Base-by-base conservation (phyloP, 2,888 invertebrate species). In the Orgyia antiqua region DNA sequence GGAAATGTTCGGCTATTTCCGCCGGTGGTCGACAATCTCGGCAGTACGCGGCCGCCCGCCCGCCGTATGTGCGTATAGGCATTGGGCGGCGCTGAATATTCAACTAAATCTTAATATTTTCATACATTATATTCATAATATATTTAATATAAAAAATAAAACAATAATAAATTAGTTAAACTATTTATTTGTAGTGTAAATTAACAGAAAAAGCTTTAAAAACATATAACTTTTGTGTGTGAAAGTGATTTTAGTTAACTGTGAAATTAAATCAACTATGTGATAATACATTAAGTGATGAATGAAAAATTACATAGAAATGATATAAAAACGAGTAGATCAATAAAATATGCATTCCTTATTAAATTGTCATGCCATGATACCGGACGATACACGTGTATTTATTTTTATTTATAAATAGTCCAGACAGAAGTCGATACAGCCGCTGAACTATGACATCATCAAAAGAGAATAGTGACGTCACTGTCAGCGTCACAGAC, bases 331-430 rank as follows among this genome's bases (percentile, higher is more conserved):
- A 50, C 42, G 46, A 27, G 36, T 47, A 40, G 35, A 45, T 33
- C 35, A 42, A 39, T 42, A 17, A 39, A 42, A 51, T 40, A 82
- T 82, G 77, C 82, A 82, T 83, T 82, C 82, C 79, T 58, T 55
- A 58, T 65, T 58, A 60, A 67, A 53, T 51, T 47, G 58, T 65
- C 45, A 54, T 57, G 51, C 36, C 42, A 50, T 53, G 52, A 50
- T 51, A 34, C 42, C 54, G 46, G 51, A 50, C 60, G 47, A 44
- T 56, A 63, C 82, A 77, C 77, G 74, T 82, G 78, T 36, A 42
- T 55, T 55, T 51, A 55, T 83, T 82, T 76, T 76, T 68, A 70
- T 70, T 68, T 75, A 79, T 74, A 76, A 77, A 82, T 82, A 79
- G 66, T 53, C 47, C 51, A 65, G 68, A 68, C 66, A 61, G 50